Evolutionary conservation across 2,888 invertebrate species (phyloP).

Genomic region (Phengaris alcon): DNA sequence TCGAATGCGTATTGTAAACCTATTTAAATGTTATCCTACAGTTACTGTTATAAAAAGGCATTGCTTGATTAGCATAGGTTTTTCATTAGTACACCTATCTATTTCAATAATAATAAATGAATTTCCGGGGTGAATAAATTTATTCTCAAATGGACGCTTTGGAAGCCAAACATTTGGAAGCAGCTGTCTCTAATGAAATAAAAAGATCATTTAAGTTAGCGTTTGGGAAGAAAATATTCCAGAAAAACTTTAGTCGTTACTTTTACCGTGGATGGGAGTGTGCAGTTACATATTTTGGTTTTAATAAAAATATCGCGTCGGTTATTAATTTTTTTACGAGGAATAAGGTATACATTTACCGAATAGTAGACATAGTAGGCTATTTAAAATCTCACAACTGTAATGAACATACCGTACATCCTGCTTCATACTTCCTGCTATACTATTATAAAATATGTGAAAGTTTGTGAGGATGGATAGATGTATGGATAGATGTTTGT

Average conservation of each 20-base stretch:
- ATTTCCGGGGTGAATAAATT: constrained; percentile 26
- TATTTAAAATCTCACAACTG: not conserved
- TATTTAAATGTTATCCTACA: too few relatives aligned
- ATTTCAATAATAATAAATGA: constrained; percentile 22
- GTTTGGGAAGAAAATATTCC: constrained; percentile 7
- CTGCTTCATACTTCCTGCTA: too few relatives aligned
- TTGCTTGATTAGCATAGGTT: constrained; percentile 4
- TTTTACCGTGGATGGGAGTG: not conserved
- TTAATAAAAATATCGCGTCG: not conserved
- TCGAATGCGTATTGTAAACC: too few relatives aligned
- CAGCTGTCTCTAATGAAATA: constrained; percentile 24
- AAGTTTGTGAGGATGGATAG: too few relatives aligned
- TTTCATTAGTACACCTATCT: not conserved
- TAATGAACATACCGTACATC: not conserved
- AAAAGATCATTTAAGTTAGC: constrained; percentile 21
- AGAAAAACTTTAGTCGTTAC: not conserved
- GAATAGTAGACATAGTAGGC: not conserved
- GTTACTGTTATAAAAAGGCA: not conserved
- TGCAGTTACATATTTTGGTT: constrained; percentile 2
- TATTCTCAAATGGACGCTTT: not conserved
- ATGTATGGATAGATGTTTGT: too few relatives aligned
- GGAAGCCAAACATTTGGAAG: constrained; percentile 22
- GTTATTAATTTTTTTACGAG: not conserved
- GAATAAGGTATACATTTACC: not conserved
- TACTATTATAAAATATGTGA: too few relatives aligned